Base-by-base conservation (phyloP, 2,888 invertebrate species). In the Acanthopleura granulata region DNA sequence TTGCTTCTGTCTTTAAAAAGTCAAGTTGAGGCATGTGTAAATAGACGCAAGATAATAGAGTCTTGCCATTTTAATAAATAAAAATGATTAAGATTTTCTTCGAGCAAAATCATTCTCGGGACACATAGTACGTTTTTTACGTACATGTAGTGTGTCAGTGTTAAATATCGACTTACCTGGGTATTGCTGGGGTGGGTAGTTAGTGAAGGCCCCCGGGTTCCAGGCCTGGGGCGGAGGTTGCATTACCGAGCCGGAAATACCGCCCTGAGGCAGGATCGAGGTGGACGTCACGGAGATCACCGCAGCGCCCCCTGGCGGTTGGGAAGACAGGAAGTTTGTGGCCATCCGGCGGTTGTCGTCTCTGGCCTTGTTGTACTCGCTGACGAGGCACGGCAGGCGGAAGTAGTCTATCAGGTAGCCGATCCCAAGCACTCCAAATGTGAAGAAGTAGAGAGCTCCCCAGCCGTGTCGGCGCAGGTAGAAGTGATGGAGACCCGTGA, bases 401-500 rank as follows among this genome's bases (percentile, higher is more conserved):
- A 71, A 85, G 15, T 79, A 76, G 62, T 85, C 85, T n/a, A 83
- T 74, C 14, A 85, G 49, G 84, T 84, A 85, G 12, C 85, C 85
- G 9, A 84, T 30, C 0, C 85, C 85, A 12, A 80, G 73, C 1
- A 85, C 27, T 18, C 85, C 85, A 71, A 83, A 81, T 0, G 85
- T 84, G 51, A 79, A 80, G 62, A 83, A 78, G 74, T 85, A 85
- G 25, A 85, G 73, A 11, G 82, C 1, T 16, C 85, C 84, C 84
- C 84, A 85, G 1, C 77, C 30, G 27, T 78, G 80, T 22, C 85
- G 80, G 22, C 80, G 75, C n/a, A 84, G 66, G 66, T 82, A 82
- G 77, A 82, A 82, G 72, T 82, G 82, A 70, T 82, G 82, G 61
- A 76, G 74, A 22, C 82, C 82, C 14, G 74, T 51, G n/a, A 80